These are phyloP conservation scores for Pentalonia nigronervosa DNA, from an alignment of 1,140 invertebrate genomes.

Conservation along the genomic window DNA sequence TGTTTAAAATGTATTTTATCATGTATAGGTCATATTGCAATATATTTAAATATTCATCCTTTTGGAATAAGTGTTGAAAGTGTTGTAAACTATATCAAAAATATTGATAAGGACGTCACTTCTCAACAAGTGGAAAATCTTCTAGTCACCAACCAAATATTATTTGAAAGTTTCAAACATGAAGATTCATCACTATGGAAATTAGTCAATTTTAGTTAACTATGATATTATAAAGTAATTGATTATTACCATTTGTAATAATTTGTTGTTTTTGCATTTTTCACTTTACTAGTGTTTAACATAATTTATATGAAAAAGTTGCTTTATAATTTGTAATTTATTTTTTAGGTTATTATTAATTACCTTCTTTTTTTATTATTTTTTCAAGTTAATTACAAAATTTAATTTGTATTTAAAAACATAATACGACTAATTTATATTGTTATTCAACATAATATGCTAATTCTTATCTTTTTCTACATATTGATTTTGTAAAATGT, in stretches of 20 bases:
- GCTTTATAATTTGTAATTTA: conserved; percentile 11
- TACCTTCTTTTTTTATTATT: not conserved
- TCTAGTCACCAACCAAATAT: conserved; percentile 77
- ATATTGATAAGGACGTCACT: conserved; percentile 72
- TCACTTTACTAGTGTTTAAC: not conserved
- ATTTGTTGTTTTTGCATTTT: conserved; percentile 13
- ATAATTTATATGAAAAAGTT: not conserved
- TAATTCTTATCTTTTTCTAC: not conserved
- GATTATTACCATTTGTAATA: not conserved
- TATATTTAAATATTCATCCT: conserved; percentile 87
- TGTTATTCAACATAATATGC: not conserved
- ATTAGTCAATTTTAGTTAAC: conserved; percentile 71
- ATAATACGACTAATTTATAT: not conserved
- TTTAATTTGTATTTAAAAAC: not conserved
- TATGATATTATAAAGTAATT: conserved; percentile 28
- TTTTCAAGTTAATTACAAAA: not conserved
- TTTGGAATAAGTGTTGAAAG: conserved; percentile 85
- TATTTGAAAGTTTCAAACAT: conserved; percentile 75
- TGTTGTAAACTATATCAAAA: conserved; percentile 83
- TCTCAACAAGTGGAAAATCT: conserved; percentile 77
- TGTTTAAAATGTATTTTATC: conserved; percentile 31
- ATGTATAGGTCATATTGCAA: conserved; percentile 75
- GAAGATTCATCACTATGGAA: conserved; percentile 78
- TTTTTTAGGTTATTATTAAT: not conserved
- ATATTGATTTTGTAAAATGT: not conserved